Percentiles rank a stretch among this genome's conserved stretches.
These are phyloP conservation scores for Cantharis nigra DNA, from an alignment of 2,888 invertebrate species.

Conservation along the genomic window DNA sequence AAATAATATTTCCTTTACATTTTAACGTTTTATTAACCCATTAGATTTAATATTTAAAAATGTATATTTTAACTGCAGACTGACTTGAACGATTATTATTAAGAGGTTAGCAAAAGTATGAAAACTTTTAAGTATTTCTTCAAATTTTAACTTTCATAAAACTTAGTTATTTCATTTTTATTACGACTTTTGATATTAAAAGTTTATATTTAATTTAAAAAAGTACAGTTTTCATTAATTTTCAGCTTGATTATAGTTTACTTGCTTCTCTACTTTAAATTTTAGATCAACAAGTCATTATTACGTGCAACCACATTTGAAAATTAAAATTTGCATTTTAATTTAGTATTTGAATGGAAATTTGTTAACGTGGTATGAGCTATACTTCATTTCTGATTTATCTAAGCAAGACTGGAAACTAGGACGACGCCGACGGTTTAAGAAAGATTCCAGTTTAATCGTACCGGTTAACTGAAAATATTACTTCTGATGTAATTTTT, in stretches of 20 bases:
- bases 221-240: not conserved
- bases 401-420: not conserved
- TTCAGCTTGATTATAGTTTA: too few species aligned
- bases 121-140: too few species aligned
- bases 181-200: not conserved
- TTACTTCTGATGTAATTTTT: too few species aligned
- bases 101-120: too few species aligned
- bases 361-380: not conserved
- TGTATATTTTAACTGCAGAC: too few species aligned
- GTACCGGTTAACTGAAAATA: not conserved
- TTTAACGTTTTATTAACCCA: too few species aligned
- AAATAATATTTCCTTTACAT: too few species aligned
- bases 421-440: not conserved
- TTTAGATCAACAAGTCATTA: not conserved
- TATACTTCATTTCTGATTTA: not conserved
- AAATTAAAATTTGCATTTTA: not conserved
- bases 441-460: not conserved
- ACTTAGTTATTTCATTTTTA: not conserved
- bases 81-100: too few species aligned
- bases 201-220: too few species aligned
- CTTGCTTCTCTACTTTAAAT: not conserved
- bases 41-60: too few species aligned
- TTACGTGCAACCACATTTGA: not conserved
- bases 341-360: not conserved
- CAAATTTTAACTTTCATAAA: too few species aligned